A percentile compares a stretch with the other conserved stretches of the same genome.
Evolutionary conservation across 1,140 invertebrate genomes (phyloP).

Genomic region (Mesaphorura yosii): DNA sequence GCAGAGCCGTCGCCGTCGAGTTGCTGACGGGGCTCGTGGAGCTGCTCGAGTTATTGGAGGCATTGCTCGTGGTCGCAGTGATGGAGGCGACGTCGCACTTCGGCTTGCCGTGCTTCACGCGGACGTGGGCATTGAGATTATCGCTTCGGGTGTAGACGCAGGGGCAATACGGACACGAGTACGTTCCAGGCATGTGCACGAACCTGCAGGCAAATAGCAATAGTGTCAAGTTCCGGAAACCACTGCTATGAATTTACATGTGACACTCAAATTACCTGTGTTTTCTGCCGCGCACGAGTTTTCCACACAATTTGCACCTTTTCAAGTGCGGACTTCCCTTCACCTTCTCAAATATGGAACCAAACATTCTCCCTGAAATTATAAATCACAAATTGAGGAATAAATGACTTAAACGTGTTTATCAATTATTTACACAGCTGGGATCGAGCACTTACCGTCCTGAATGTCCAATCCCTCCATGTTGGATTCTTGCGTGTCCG

Average conservation of each 20-base stretch:
- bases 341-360: conserved; percentile 32
- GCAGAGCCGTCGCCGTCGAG: conserved; percentile 27
- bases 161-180: conserved; percentile 29
- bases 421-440: neutral
- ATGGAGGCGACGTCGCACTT: conserved; percentile 15
- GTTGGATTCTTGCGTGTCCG: conserved; percentile 29
- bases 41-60: conserved; percentile 20
- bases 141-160: conserved; percentile 30
- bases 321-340: conserved; percentile 31
- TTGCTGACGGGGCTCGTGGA: conserved; percentile 28
- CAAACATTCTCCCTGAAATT: conserved; percentile 29
- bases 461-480: conserved; percentile 28
- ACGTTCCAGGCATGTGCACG: conserved; percentile 31
- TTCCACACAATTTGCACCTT: conserved; percentile 32
- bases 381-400: neutral
- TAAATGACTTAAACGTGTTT: conserved; percentile 3
- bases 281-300: conserved; percentile 30
- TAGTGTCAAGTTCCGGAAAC: too few relatives aligned
- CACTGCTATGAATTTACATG: too few relatives aligned
- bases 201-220: too few relatives aligned
- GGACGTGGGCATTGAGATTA: conserved; percentile 31
- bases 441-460: conserved; percentile 28
- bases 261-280: too few relatives aligned
- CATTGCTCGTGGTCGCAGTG: conserved; percentile 3
- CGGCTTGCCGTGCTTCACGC: conserved; percentile 30